These are phyloP conservation scores for Lateolabrax maculatus DNA, from an alignment of 2,797 vertebrate species.

Conservation along the genomic window DNA sequence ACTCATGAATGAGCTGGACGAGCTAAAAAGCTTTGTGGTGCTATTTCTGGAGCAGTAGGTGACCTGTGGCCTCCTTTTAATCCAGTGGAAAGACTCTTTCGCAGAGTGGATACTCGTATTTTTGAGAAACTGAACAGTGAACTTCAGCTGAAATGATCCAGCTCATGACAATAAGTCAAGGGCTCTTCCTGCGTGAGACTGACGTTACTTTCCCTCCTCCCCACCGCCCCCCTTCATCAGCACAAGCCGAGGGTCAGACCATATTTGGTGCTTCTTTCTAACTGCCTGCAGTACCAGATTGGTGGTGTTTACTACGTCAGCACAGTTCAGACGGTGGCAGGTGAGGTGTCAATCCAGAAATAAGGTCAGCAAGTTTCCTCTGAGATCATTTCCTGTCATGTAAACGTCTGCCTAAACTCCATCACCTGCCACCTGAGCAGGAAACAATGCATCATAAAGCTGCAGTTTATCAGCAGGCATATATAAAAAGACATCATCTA, in stretches of 20 bases:
- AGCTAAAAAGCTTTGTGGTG: conserved; percentile 1
- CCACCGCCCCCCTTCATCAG: conserved; percentile 16
- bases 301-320: conserved; percentile 3
- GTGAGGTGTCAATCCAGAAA: background rate
- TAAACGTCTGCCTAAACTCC: background rate
- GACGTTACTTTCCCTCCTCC: conserved; percentile 2
- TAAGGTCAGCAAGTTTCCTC: background rate
- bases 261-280: conserved; percentile 34
- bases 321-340: conserved; percentile 27
- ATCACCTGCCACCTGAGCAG: background rate
- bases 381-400: conserved; percentile 3
- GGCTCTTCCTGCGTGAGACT: background rate
- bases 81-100: background rate
- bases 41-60: background rate
- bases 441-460: background rate
- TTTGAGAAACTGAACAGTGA: background rate
- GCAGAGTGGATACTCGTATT: background rate
- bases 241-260: background rate
- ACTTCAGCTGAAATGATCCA: conserved; percentile 3
- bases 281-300: conserved; percentile 23
- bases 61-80: background rate
- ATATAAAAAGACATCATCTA: background rate
- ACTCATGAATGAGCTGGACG: conserved; percentile 18
- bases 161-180: conserved; percentile 25
- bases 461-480: background rate